These are phyloP conservation scores for Bombyx huttoni DNA, from an alignment of 2,888 invertebrate species.

Conservation along the genomic window DNA sequence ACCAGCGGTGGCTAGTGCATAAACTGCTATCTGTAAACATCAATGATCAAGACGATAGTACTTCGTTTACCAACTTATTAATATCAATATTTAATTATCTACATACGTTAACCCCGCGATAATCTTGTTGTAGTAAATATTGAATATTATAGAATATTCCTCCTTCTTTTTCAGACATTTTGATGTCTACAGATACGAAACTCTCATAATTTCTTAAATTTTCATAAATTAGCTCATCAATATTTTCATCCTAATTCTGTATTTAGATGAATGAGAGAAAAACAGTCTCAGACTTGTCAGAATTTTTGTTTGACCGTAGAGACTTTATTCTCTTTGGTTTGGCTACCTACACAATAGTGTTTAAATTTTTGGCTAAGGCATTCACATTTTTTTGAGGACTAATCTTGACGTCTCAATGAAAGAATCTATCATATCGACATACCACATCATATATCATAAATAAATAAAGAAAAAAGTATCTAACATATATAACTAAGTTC, in stretches of 20 bases:
- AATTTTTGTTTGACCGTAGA: no score
- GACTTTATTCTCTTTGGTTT: no score
- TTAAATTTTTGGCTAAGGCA: no score
- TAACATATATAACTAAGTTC: no score
- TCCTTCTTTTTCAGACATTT: conserved; percentile 44
- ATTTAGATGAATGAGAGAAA: conserved; percentile 13
- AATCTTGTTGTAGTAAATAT: conserved; percentile 51
- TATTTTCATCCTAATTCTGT: conserved; percentile 26
- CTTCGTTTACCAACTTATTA: conserved; percentile 6
- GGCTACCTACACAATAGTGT: no score
- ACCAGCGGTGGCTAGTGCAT: conserved; percentile 70
- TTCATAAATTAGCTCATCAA: conserved; percentile 39
- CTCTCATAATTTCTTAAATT: conserved; percentile 31
- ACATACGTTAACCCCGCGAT: conserved; percentile 62
- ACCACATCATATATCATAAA: no score
- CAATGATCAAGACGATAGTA: conserved; percentile 13
- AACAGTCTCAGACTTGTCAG: no score
- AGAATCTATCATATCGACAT: no score
- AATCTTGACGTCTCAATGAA: no score
- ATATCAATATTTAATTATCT: background rate
- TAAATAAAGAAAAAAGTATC: no score
- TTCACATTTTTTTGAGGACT: no score
- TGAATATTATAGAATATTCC: conserved; percentile 40
- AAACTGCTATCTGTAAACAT: conserved; percentile 69
- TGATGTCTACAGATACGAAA: conserved; percentile 17